A percentile compares a stretch with the other conserved stretches of the same genome.
phyloP scores from a whole-genome alignment of 2,888 invertebrate species.

The Parnassius apollo region DNA sequence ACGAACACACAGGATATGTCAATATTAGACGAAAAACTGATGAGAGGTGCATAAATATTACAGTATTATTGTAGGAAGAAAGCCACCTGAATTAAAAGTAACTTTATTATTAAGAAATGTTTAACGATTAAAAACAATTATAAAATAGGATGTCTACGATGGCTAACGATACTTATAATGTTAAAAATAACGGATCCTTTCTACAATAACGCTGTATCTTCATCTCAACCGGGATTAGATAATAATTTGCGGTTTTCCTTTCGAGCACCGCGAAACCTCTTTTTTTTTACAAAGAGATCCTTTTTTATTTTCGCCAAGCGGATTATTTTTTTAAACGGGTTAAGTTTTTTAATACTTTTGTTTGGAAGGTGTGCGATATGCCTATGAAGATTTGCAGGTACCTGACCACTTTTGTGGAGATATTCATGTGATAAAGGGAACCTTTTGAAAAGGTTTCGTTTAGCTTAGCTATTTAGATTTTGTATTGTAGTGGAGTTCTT shows the following conservation, averaged over 20 bases:
- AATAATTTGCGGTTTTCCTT: conserved; percentile 59
- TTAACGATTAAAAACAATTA: not conserved
- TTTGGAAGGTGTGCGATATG: conserved; percentile 11
- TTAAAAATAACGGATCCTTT: conserved; percentile 32
- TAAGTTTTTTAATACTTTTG: conserved; percentile 50
- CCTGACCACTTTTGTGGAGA: conserved; percentile 26
- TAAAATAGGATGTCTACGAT: conserved; percentile 7
- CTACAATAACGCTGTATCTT: conserved; percentile 41
- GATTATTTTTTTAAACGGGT: conserved; percentile 70
- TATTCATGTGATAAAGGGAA: conserved; percentile 4
- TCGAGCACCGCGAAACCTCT: conserved; percentile 51
- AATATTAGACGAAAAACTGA: too few species aligned
- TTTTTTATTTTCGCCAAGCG: conserved; percentile 65
- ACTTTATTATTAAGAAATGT: not conserved
- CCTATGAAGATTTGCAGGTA: conserved; percentile 14
- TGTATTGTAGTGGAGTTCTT: conserved; percentile 8
- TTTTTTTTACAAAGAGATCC: conserved; percentile 47
- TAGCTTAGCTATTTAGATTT: conserved; percentile 9
- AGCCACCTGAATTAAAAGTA: too few species aligned
- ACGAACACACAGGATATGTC: too few species aligned
- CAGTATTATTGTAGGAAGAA: too few species aligned
- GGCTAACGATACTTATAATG: conserved; percentile 8
- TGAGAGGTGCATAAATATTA: too few species aligned
- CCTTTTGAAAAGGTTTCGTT: conserved; percentile 21
- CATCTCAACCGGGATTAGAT: conserved; percentile 48